Evolutionary conservation across 1,140 invertebrate species (phyloP).

Genomic region (Drosophila nigrodunni): DNA sequence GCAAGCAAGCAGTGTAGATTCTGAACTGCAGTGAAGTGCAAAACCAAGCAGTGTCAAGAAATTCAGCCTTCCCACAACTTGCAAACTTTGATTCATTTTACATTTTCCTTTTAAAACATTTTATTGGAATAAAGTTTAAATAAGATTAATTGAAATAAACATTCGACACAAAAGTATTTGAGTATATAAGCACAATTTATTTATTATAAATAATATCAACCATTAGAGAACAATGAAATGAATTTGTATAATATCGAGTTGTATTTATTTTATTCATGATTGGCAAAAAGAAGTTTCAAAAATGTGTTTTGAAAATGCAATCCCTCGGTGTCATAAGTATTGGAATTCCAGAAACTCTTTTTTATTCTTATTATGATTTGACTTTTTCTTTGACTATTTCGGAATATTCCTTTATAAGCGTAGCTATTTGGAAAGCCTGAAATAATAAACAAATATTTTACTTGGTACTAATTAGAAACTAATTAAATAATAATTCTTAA

Average conservation of each 20-base stretch:
- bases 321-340: background rate
- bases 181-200: background rate
- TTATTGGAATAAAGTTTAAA: too few relatives aligned
- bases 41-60: too few relatives aligned
- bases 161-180: background rate
- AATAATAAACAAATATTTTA: conserved; percentile 45
- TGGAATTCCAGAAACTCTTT: background rate
- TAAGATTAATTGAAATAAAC: background rate
- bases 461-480: conserved; percentile 5
- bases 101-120: too few relatives aligned
- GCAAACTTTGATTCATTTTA: too few relatives aligned
- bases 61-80: too few relatives aligned
- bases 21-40: too few relatives aligned
- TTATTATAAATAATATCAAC: background rate
- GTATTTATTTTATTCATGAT: background rate
- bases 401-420: conserved; percentile 96
- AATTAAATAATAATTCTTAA: background rate
- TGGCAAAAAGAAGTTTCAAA: background rate
- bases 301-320: background rate
- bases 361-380: background rate
- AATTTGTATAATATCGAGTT: background rate
- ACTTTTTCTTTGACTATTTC: conserved; percentile 87
- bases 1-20: too few relatives aligned
- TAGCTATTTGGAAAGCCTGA: conserved; percentile 96
- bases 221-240: background rate